These are phyloP conservation scores for Salvelinus fontinalis DNA, from an alignment of 2,113 vertebrate genomes.

Conservation along the genomic window DNA sequence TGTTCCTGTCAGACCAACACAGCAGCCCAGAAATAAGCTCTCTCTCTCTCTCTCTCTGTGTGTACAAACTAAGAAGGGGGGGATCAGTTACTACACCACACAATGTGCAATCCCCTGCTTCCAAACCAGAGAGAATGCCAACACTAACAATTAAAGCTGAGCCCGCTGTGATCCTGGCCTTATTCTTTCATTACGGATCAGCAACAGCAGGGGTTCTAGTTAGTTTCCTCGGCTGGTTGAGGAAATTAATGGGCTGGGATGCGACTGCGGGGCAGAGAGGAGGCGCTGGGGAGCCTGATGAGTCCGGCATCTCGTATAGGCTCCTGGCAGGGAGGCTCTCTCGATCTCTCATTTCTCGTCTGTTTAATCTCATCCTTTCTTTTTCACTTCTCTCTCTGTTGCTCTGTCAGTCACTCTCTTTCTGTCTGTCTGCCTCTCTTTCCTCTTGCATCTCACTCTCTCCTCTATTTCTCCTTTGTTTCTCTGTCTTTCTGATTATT, in stretches of 20 bases:
- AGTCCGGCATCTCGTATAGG: background rate
- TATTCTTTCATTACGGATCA: constrained; percentile 64
- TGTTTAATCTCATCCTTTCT: background rate
- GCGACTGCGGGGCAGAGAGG: constrained; percentile 41
- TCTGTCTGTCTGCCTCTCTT: constrained; percentile 6
- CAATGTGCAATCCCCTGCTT: constrained; percentile 36
- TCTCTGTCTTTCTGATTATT: background rate
- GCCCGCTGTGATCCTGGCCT: constrained; percentile 60
- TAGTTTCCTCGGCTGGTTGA: constrained; percentile 46
- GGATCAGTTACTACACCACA: constrained; percentile 37
- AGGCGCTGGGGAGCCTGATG: background rate
- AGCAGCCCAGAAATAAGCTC: constrained; percentile 8
- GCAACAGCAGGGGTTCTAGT: constrained; percentile 60
- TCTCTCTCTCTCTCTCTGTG: too few relatives aligned
- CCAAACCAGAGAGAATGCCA: constrained; percentile 45
- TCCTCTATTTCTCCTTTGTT: background rate
- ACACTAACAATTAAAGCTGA: constrained; percentile 65
- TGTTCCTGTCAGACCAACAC: constrained; percentile 26
- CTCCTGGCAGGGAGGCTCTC: background rate
- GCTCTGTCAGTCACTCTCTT: background rate
- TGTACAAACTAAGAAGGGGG: constrained; percentile 33
- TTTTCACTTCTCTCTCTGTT: background rate
- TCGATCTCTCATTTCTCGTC: background rate
- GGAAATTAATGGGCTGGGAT: background rate
- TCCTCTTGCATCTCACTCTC: background rate